Evolutionary conservation across 2,888 invertebrate genomes (phyloP).

Genomic region (Drosophila peninsularis): DNA sequence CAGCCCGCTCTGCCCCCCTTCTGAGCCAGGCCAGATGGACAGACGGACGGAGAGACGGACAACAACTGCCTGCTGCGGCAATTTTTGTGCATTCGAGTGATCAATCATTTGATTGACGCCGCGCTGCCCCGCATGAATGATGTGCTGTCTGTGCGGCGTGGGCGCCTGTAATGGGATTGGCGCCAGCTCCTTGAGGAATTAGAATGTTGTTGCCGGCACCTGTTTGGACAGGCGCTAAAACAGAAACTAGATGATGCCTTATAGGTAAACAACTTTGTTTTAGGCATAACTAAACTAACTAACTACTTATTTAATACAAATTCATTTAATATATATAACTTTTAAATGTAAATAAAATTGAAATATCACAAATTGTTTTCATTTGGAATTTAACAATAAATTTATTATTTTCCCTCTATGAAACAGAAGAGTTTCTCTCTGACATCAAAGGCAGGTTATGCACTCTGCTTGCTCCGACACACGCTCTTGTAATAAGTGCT

Average conservation of each 20-base stretch:
- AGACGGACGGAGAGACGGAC: not conserved
- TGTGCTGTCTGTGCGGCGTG: constrained; percentile 30
- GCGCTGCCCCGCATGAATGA: constrained; percentile 58
- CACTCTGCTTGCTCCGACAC: constrained; percentile 1
- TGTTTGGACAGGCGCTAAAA: constrained; percentile 48
- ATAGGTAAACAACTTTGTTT: not conserved
- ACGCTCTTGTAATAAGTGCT: not conserved
- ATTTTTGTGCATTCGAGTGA: constrained; percentile 62
- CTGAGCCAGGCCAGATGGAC: not conserved
- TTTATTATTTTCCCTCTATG: no score
- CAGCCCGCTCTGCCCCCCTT: constrained; percentile 8
- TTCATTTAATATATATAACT: no score
- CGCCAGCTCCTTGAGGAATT: constrained; percentile 13
- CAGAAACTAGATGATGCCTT: constrained; percentile 54
- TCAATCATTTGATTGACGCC: constrained; percentile 77
- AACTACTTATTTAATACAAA: no score
- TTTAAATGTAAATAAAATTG: no score
- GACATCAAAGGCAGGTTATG: constrained; percentile 8
- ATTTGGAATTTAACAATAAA: no score
- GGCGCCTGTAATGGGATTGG: constrained; percentile 30
- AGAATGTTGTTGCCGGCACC: constrained; percentile 39
- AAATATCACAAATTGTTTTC: no score
- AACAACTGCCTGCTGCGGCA: constrained; percentile 16
- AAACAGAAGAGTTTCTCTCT: not conserved
- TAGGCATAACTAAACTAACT: not conserved